Evolutionary conservation across 2,888 invertebrate species (phyloP), one percentile per base, ranked within the genome.

Genomic region (Nebria salina): DNA sequence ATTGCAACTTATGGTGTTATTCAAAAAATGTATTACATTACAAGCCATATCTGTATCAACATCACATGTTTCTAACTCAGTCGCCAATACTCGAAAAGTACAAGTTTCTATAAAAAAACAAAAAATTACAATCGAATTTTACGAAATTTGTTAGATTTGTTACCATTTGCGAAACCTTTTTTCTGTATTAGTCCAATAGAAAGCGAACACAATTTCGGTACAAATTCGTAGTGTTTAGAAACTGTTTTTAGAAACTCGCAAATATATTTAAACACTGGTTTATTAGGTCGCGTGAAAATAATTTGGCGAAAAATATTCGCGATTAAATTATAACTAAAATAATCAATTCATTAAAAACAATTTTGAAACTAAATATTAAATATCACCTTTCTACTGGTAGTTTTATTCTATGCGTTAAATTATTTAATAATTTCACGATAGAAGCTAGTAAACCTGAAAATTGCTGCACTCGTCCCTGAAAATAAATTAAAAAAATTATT

Each of bases 231-330:
- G 82, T 82, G 54, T 54, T 78, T 82, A 9, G 82, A 82, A 5
- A 78, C 74, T 75, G 72, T 72, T 75, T 76, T 82, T 75, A 84
- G 76, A 82, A 83, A 83, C 42, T 82, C 74, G 8, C 78, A 72
- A 8, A 83, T 75, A 72, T 83, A 76, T 72, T 75, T 72, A 42
- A 83, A 72, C 25, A 83, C 77, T 75, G 73, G 65, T 20, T 42
- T 54, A 26, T 54, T 73, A 8, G 84, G 83, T 9, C 76, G 78
- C 13, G 82, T 68, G 73, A 82, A 83, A 26, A 84, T 68, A 20
- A 85, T 82, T 80, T 84, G 68, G 65, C 75, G 68, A 20, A 80
- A 80, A 6, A 80, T 80, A 54, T 72, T 4, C 8, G 11, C 15
- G 2, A 80, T 80, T 54, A 75, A 41, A 34, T 80, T 13, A 25